Evolutionary conservation across 2,797 vertebrate species (phyloP), one percentile per base, ranked within the genome.

Genomic region (Urosaurus nigricauda): DNA sequence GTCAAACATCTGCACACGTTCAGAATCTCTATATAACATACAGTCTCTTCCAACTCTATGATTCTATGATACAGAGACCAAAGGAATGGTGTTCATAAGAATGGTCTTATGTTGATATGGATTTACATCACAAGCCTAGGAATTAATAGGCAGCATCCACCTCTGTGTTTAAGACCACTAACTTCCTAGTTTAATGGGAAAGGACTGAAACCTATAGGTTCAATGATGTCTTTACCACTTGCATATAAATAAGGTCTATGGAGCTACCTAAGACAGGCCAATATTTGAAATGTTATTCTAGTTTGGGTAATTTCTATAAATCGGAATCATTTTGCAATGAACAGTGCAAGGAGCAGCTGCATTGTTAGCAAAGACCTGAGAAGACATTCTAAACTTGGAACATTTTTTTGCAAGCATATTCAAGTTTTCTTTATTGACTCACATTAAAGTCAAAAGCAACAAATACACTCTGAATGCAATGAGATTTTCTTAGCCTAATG

Each of bases 401-500:
- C 35, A 89, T 32, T 0, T 81, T 0, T 1, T 58, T 85, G n/a
- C 63, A 94, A 92, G 85, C 68, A 87, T 21, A 24, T 7, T 11
- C 19, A 1, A 32, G 37, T 71, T 90, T 83, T 87, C 63, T 79
- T 53, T 88, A 90, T 68, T 90, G 77, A 82, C 21, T 90, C 24
- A 75, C 21, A 92, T 1, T 47, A 91, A 84, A 71, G 29, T 74
- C 47, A 90, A 9, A 91, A 43, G 53, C 4, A 83, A 21, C 13
- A 83, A 90, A 88, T 70, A 3, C 70, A 83, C 89, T 90, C 90
- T 90, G 60, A 82, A 77, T 19, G 29, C 90, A 81, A 88, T 84
- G 83, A 83, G 26, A 87, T 88, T 89, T 93, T 83, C 84, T 91
- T 91, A 90, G 89, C 40, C 60, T 90, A 56, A 11, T 90, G 26